phyloP scores from a whole-genome alignment of 2,888 invertebrate species.

The Morpho achilles region DNA sequence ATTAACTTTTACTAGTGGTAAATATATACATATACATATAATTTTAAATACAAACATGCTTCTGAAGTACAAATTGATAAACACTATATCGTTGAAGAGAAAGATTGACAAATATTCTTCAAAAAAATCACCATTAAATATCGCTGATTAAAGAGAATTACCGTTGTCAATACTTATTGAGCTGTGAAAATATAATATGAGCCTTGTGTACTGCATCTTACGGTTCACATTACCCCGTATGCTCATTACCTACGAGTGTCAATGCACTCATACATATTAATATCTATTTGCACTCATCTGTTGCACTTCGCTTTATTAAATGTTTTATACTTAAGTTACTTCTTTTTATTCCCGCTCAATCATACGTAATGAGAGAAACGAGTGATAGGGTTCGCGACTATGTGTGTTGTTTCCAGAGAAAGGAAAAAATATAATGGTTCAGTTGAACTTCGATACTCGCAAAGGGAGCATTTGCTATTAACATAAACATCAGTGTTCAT shows the following conservation, averaged over 20 bases:
- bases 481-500: neutral
- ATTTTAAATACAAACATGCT: too few species aligned
- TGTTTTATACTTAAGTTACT: slow-evolving; percentile 30
- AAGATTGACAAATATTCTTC: neutral
- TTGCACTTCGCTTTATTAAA: slow-evolving; percentile 36
- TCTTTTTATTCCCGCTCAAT: slow-evolving; percentile 23
- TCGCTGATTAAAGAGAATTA: slow-evolving; percentile 33
- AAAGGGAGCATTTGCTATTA: neutral
- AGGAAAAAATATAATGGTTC: neutral
- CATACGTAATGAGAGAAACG: slow-evolving; percentile 20
- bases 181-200: slow-evolving; percentile 8
- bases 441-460: neutral
- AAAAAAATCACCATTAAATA: slow-evolving; percentile 23
- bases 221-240: slow-evolving; percentile 20
- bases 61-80: neutral
- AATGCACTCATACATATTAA: slow-evolving; percentile 41
- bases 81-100: neutral
- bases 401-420: slow-evolving; percentile 1
- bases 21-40: too few species aligned
- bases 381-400: slow-evolving; percentile 9
- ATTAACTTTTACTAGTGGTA: too few species aligned
- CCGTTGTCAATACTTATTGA: slow-evolving; percentile 34
- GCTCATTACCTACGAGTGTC: slow-evolving; percentile 28
- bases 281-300: slow-evolving; percentile 38
- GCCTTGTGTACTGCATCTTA: slow-evolving; percentile 22